phyloP scores from a whole-genome alignment of 2,113 vertebrate species.

The Pseudorasbora parva region DNA sequence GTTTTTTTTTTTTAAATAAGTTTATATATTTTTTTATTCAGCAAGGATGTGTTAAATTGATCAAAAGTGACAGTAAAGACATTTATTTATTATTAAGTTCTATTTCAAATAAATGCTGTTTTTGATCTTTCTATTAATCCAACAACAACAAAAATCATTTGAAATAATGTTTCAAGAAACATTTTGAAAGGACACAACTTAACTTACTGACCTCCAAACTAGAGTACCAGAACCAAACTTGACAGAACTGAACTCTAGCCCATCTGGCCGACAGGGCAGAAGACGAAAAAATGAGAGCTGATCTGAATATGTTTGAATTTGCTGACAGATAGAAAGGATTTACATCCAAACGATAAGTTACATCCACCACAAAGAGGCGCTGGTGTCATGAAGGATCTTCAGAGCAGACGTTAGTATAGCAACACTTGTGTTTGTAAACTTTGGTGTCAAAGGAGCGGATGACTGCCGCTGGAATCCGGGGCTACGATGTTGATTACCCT shows the following conservation, averaged over 20 bases:
- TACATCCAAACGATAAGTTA: not conserved
- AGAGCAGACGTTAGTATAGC: slow-evolving; percentile 46
- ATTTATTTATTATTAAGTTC: not conserved
- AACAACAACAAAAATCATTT: no score
- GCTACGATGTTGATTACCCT: slow-evolving; percentile 44
- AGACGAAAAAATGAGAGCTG: not conserved
- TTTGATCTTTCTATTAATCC: not conserved
- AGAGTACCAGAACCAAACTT: no score
- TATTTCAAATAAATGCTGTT: not conserved
- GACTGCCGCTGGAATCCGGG: slow-evolving; percentile 43
- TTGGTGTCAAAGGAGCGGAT: slow-evolving; percentile 19
- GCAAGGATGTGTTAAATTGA: not conserved
- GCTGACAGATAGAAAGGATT: not conserved
- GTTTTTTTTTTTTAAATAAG: no score
- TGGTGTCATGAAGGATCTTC: not conserved
- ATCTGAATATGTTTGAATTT: slow-evolving; percentile 1
- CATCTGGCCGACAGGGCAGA: not conserved
- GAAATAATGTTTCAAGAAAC: no score
- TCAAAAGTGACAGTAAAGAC: not conserved
- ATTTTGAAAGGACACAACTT: no score
- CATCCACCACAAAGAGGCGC: slow-evolving; percentile 37
- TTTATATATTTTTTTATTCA: not conserved
- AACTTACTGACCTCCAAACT: no score
- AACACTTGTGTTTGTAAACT: slow-evolving; percentile 60
- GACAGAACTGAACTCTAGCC: not conserved